phyloP scores from a whole-genome alignment of 2,797 vertebrate genomes.

The Monodelphis domestica region DNA sequence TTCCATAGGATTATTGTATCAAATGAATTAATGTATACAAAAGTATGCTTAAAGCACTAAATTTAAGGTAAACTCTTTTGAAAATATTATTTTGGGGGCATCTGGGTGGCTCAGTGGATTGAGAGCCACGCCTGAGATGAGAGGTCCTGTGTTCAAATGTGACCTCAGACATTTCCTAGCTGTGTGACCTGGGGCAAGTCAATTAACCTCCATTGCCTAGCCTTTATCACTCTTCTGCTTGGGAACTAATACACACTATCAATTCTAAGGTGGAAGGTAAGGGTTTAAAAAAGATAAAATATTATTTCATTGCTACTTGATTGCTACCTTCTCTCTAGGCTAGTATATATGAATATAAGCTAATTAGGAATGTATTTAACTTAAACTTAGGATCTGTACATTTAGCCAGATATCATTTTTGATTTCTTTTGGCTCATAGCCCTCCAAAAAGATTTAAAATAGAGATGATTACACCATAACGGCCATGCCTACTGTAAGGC shows the following conservation, averaged over 20 bases:
- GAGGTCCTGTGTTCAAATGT: too few relatives aligned
- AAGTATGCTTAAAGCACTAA: neutral
- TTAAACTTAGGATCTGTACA: neutral
- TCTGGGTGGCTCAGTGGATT: too few relatives aligned
- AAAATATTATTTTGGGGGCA: neutral
- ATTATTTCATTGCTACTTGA: neutral
- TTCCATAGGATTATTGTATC: neutral
- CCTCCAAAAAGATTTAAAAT: neutral
- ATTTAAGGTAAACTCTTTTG: neutral
- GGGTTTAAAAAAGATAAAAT: too few relatives aligned
- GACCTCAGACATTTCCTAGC: too few relatives aligned
- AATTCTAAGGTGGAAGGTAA: too few relatives aligned
- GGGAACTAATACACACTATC: too few relatives aligned
- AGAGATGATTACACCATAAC: neutral
- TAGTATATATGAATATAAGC: neutral
- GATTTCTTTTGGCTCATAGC: neutral
- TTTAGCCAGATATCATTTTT: neutral
- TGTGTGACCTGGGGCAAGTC: too few relatives aligned
- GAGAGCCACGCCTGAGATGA: too few relatives aligned
- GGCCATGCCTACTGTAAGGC: neutral
- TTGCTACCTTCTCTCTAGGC: neutral
- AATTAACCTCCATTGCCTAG: too few relatives aligned
- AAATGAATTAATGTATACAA: neutral
- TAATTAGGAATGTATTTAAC: neutral
- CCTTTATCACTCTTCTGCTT: too few relatives aligned